A percentile compares a stretch with the other conserved stretches of the same genome.
phyloP scores from a whole-genome alignment of 2,888 invertebrate species.

The Pteria penguin region DNA sequence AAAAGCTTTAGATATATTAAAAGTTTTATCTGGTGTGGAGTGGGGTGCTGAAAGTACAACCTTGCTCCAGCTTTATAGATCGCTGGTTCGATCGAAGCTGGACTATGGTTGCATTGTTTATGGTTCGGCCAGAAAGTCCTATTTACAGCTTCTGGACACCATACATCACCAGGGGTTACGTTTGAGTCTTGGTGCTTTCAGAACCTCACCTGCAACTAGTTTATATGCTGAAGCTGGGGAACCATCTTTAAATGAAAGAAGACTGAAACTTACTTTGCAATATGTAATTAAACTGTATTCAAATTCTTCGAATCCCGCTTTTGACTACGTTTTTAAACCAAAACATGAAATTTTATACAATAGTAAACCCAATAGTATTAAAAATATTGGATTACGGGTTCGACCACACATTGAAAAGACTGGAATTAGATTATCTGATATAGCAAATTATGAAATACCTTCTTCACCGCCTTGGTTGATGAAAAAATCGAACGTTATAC shows the following conservation, averaged over 20 bases:
- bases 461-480: background rate
- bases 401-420: background rate
- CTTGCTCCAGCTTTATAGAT: background rate
- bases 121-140: background rate
- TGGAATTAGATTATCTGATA: background rate
- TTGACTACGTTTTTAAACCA: background rate
- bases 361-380: background rate
- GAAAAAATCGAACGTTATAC: background rate
- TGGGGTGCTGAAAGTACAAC: background rate
- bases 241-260: background rate
- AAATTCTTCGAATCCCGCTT: background rate
- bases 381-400: background rate
- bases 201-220: background rate
- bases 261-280: background rate
- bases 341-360: background rate
- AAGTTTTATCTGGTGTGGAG: background rate
- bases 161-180: too few relatives aligned
- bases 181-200: too few relatives aligned
- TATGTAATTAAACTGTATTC: background rate
- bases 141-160: background rate
- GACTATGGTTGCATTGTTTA: background rate
- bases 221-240: background rate
- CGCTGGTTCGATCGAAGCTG: background rate
- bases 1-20: too few relatives aligned
- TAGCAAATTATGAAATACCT: background rate